Conservation (phyloP, 2,797 vertebrate species). For the Trachops cirrhosus region DNA sequence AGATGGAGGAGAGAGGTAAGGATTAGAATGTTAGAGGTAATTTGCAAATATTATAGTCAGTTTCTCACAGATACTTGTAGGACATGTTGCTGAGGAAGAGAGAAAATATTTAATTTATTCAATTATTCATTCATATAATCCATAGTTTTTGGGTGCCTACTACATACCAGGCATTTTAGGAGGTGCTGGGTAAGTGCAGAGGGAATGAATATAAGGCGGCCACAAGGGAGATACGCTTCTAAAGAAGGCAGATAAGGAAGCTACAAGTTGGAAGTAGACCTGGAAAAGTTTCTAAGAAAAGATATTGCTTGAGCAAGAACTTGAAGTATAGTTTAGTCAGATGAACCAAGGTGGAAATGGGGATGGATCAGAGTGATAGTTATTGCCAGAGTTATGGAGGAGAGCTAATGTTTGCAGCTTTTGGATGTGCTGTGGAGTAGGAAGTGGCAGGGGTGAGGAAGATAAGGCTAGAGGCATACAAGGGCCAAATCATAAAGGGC, state of each 20-base stretch:
- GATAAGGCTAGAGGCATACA: not conserved
- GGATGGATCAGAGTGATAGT: not conserved
- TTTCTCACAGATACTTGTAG: not conserved
- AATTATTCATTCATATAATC: slow-evolving; percentile 10
- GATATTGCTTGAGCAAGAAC: not conserved
- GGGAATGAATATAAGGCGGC: not conserved
- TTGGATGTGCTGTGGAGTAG: not conserved
- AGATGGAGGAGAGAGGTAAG: not conserved
- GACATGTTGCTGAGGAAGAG: not conserved
- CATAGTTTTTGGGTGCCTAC: not conserved
- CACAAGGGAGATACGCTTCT: not conserved
- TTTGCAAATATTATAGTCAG: not conserved
- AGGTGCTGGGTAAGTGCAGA: not conserved
- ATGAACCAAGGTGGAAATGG: not conserved
- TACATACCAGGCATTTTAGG: not conserved
- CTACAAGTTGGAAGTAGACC: not conserved
- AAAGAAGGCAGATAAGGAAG: not conserved
- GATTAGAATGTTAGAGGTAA: not conserved
- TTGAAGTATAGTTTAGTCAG: not conserved
- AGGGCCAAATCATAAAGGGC: not conserved
- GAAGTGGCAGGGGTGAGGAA: not conserved
- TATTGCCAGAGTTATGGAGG: not conserved
- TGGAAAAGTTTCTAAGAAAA: not conserved
- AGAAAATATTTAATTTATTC: slow-evolving; percentile 20
- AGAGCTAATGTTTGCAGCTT: not conserved